Base-by-base conservation (phyloP, 1,140 invertebrate species). In the Drosophila equinoxialis region DNA sequence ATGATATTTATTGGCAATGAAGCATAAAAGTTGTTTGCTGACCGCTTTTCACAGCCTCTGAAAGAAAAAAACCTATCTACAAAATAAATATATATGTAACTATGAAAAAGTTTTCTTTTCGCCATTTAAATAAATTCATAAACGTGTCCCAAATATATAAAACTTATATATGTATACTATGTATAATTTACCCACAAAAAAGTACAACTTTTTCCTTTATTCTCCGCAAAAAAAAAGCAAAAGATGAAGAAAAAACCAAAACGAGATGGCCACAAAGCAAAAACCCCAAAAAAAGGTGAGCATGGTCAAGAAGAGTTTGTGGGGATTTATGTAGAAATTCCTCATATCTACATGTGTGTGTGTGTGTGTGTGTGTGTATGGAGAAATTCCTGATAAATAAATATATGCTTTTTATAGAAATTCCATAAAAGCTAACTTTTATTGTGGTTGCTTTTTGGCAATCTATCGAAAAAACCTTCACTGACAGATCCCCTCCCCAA, bases 181-280 rank as follows among this genome's bases (percentile, higher is more conserved):
- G 48, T 76, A 76, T 79, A 80, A 71, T 79, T 58, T 73, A 51
- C 30, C 74, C 73, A 17, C 78, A 81, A 72, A 85, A 76, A 77
- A 77, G 73, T 73, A 45, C 83, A 86, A 86, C 57, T 79, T 86
- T 79, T 83, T 60, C 65, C 76, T 69, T 83, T 79, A 51, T 83
- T 83, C 71, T 83, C 76, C 83, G 62, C 84, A 86, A 68, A 42
- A 17, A 48, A 39, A 65, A 30, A 30, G 6, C 0, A 20, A 6
- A 55, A 39, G 62, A 37, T 37, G 48, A 66, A 66, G 57, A 67
- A 68, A 76, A 65, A 70, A 73, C 73, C 72, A 75, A 75, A 78
- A 39, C 63, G 17, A 45, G 70, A 45, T 75, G 68, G 76, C 72
- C 63, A 69, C 61, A 69, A 68, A 48, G 5, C 39, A 55, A 63